Evolutionary conservation across 2,113 vertebrate species (phyloP).

Genomic region (Sinocyclocheilus anshuiensis): DNA sequence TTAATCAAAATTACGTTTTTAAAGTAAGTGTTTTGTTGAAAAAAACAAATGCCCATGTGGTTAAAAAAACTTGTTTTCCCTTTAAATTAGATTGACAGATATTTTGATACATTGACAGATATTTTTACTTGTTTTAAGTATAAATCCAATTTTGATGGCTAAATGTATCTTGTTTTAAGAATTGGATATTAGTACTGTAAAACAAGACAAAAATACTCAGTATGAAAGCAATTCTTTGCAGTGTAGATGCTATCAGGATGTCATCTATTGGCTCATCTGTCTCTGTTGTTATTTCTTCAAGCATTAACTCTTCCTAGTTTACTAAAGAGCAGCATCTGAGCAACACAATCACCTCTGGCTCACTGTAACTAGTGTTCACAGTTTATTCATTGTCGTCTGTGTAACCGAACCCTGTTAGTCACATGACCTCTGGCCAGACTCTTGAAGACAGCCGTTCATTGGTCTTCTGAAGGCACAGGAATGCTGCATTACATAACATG

Average conservation of each 20-base stretch:
- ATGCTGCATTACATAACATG: slow-evolving; percentile 50
- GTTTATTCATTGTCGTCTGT: not conserved
- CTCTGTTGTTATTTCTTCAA: not conserved
- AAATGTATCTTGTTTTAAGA: not conserved
- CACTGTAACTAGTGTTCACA: not conserved
- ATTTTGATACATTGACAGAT: not conserved
- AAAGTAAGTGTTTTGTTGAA: too few species aligned
- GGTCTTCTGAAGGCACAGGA: slow-evolving; percentile 26
- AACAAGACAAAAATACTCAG: not conserved
- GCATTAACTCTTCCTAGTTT: not conserved
- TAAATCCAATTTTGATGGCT: not conserved
- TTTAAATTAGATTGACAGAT: not conserved
- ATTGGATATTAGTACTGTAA: not conserved
- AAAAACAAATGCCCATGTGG: not conserved
- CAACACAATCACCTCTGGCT: not conserved
- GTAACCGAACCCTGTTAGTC: not conserved
- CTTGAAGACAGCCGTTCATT: slow-evolving; percentile 4
- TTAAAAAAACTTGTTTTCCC: not conserved
- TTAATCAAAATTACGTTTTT: too few species aligned
- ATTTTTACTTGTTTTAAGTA: not conserved
- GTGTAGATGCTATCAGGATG: not conserved
- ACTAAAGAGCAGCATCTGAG: not conserved
- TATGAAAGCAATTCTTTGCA: not conserved
- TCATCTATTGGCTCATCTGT: not conserved
- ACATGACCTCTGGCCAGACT: slow-evolving; percentile 1